Percentiles rank a stretch among this genome's conserved stretches.
phyloP scores from a whole-genome alignment of 1,140 invertebrate genomes.

The Nomia melanderi region DNA sequence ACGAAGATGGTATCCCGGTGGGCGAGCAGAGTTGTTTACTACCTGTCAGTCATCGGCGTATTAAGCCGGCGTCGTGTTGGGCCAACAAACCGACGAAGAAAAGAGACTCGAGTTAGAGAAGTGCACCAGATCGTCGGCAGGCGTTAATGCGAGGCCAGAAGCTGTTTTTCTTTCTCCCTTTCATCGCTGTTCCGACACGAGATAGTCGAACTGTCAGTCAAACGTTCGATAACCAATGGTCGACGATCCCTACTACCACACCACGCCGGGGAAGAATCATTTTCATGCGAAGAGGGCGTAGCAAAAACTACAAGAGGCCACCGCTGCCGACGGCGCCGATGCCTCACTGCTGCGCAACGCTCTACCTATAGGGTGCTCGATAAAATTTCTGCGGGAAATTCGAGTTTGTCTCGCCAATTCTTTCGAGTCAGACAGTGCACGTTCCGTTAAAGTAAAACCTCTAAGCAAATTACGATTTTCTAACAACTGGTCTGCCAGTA shows the following conservation, averaged over 20 bases:
- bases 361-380: slow-evolving; percentile 48
- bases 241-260: slow-evolving; percentile 47
- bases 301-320: slow-evolving; percentile 61
- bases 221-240: slow-evolving; percentile 67
- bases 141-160: slow-evolving; percentile 29
- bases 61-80: slow-evolving; percentile 42
- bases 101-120: slow-evolving; percentile 26
- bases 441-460: too few relatives aligned
- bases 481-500: too few relatives aligned
- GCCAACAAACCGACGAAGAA: slow-evolving; percentile 25
- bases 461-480: too few relatives aligned
- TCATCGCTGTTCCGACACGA: slow-evolving; percentile 35
- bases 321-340: slow-evolving; percentile 49
- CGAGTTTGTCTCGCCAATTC: slow-evolving; percentile 23
- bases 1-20: slow-evolving; percentile 49
- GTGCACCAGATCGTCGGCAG: slow-evolving; percentile 13
- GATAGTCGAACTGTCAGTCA: slow-evolving; percentile 62
- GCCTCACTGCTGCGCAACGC: slow-evolving; percentile 41
- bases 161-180: slow-evolving; percentile 42
- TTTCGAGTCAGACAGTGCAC: neutral
- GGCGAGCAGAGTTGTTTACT: slow-evolving; percentile 53
- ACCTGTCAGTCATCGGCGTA: slow-evolving; percentile 55
- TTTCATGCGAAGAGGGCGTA: slow-evolving; percentile 63
- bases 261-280: slow-evolving; percentile 59
- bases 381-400: slow-evolving; percentile 52